These are phyloP conservation scores for Sebastiscus albofasciatus DNA, from an alignment of 2,797 vertebrate species.

Conservation along the genomic window DNA sequence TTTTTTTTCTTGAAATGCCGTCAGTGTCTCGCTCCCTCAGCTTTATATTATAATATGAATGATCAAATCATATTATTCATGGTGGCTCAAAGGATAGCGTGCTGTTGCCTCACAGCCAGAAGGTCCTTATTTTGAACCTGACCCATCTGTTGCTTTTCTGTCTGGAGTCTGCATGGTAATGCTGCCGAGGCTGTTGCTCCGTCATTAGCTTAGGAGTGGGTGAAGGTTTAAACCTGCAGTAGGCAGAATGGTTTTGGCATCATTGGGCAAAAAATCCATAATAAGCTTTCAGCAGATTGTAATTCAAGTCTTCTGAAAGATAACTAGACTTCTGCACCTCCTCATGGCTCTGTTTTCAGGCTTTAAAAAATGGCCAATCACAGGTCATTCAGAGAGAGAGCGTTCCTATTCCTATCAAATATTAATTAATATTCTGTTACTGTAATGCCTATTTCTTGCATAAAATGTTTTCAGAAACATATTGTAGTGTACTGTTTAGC, in stretches of 20 bases:
- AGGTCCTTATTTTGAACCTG: constrained; percentile 29
- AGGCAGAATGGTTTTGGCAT: no score
- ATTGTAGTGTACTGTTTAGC: no score
- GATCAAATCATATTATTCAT: constrained; percentile 43
- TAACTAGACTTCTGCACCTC: no score
- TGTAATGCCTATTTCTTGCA: fast-evolving
- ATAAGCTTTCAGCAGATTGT: no score
- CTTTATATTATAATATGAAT: constrained; percentile 23
- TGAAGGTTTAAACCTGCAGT: neutral
- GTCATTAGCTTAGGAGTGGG: neutral
- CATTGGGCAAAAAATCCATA: no score
- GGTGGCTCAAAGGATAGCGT: constrained; percentile 22
- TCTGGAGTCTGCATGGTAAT: neutral
- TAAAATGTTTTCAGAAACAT: no score
- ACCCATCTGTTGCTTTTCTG: constrained; percentile 21
- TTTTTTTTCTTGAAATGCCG: constrained; percentile 11
- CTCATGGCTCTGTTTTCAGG: no score
- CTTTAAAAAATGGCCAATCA: no score
- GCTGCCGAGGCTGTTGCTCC: neutral
- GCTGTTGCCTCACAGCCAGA: constrained; percentile 31
- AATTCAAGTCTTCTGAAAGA: no score
- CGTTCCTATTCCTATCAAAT: no score
- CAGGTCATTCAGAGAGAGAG: no score
- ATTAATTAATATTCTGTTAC: fast-evolving
- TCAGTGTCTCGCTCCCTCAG: neutral